Base-by-base conservation (phyloP, 2,113 vertebrate genomes). In the Syngnathus scovelli region DNA sequence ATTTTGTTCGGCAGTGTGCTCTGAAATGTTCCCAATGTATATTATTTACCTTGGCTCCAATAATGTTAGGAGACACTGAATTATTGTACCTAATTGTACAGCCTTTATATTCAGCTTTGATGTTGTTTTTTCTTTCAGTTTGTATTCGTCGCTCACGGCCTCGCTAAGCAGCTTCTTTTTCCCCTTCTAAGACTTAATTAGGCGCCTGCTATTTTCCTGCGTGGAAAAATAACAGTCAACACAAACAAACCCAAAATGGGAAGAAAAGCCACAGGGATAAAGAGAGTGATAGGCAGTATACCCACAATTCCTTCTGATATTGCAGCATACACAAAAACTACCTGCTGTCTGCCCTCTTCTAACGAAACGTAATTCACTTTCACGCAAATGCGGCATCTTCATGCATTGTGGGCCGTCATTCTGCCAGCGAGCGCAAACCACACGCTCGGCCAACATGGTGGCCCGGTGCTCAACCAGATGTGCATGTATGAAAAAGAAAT, bases 151-250 rank as follows among this genome's bases (percentile, higher is more conserved):
- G 27, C 55, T 36, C 27, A 58, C 55, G 6, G 55, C 6, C 27
- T 15, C 15, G 55, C 55, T 58, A 58, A 58, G 55, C 55, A 58
- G 60, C 70, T 67, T 63, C 66, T 37, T 70, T 68, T 61, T 62
- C 74, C 51, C 66, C 66, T 74, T 81, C 61, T 48, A 79, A 83
- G 81, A 83, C 75, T 79, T 89, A 87, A 86, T 89, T 87, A 86
- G 80, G 70, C 77, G 80, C 63, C 58, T 80, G 44, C 6, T 58
- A 71, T 80, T 86, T 78, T 33, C 70, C 71, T 80, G 67, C 66
- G 65, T 63, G 49, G 67, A 58, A 84, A 76, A 73, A 64, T 33
- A 77, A 59, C 66, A 72, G 61, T 7, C 74, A 68, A 67, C 66
- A 71, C n/a, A 66, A 63, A 77, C 74, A 82, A 67, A 83, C 49